Evolutionary conservation across 2,797 vertebrate species (phyloP), one percentile per base, ranked within the genome.

Genomic region (Momotus momota): DNA sequence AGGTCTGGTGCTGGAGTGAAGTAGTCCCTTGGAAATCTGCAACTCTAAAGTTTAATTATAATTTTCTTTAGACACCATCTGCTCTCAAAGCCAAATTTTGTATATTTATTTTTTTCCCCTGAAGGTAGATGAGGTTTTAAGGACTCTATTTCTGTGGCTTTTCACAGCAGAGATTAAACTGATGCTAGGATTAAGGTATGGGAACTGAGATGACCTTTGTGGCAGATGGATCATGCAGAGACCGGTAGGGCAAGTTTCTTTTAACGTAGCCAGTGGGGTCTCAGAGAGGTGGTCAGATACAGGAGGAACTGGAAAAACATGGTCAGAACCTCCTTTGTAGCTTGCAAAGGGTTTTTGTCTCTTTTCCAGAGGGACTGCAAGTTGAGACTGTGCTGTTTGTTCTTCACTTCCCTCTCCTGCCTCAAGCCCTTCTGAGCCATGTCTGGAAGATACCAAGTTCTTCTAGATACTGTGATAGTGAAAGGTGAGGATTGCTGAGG

Each of bases 61-160:
- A 93, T 86, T 95, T 94, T 82, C 92, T 96, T 88, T 66, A 95
- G 95, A 97, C n/a, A 46, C 96, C 97, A 96, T 97, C 97, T 97
- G 97, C 85, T 94, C 94, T 57, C 69, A 79, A 67, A 92, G 87
- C 33, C 80, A 33, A 41, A 86, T 93, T 12, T 31, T 83, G 70
- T 74, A 14, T 92, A 71, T 88, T 89, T 81, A 19, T 57, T 91
- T 91, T 40, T 45, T 8, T 38, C 64, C 61, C 61, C 78, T 19
- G 14, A 73, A 92, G 62, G 55, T 5, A 81, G 40, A 25, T 29
- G 77, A 75, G 21, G 22, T 57, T 80, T 78, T 90, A 65, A 89
- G 65, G 54, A 40, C 26, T 91, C 41, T 5, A 9, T 4, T 89
- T 60, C 46, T 23, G n/a, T 71, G 70, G 43, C 38, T 86, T 89